Base-by-base conservation (phyloP, 2,888 invertebrate genomes). In the Xestia sexstrigata region DNA sequence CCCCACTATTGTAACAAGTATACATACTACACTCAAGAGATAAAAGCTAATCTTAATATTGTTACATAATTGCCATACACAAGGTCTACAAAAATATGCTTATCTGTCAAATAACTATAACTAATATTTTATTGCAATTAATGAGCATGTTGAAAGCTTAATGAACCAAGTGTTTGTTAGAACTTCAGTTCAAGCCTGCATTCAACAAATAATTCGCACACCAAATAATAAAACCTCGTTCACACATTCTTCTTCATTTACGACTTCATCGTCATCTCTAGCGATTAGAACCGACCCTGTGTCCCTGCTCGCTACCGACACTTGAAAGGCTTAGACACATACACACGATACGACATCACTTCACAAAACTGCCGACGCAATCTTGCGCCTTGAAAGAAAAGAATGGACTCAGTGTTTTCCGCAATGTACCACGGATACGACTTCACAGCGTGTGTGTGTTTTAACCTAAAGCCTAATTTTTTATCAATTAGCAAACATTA, bases 41-140 rank as follows among this genome's bases (percentile, higher is more conserved):
- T 11, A 60, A 52, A 60, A 26, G 66, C 74, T 49, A 49, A 73
- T 58, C 7, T 52, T 81, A 52, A 66, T 39, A 49, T 35, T 35
- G 26, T 35, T 62, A 66, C n/a, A 67, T 67, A 52, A 81, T 73
- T 81, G 49, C 74, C 47, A 72, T 58, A 30, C 26, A 80, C 65
- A 60, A 45, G 20, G 26, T 52, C 49, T 81, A 60, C 39, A 67
- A 66, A 66, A 58, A 60, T 49, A 73, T 66, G 55, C 39, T 7
- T 78, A 73, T 35, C 7, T 42, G 65, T 26, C 65, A 49, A 42
- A 30, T 42, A 52, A 60, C 47, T 65, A 49, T 52, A 47, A 30
- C 39, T 35, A 52, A 81, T 74, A 62, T 30, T 62, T 74, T 81
- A 79, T 79, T 81, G 58, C 66, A 81, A 66, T 58, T 4, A 26